Conservation (phyloP, 2,797 vertebrate genomes). For the Catostomus latipinnis region DNA sequence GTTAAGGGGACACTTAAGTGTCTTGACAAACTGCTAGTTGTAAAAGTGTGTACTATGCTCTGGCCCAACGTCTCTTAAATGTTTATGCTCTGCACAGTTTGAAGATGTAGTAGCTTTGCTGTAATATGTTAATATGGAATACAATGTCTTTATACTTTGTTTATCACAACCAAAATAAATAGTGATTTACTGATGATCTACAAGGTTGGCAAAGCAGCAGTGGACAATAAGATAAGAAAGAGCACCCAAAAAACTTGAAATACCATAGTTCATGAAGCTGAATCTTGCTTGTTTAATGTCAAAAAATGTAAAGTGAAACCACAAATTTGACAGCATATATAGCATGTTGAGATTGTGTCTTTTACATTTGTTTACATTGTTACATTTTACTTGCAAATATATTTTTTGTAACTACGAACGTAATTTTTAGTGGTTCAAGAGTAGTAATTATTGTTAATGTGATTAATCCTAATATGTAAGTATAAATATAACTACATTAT, state of each 20-base stretch:
- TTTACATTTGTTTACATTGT: not conserved
- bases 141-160: slow-evolving; percentile 41
- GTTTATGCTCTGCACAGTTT: slow-evolving; percentile 68
- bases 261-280: not conserved
- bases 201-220: not conserved
- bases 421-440: not conserved
- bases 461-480: too few species aligned
- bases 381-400: not conserved
- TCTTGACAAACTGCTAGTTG: slow-evolving; percentile 79
- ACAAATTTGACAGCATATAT: not conserved
- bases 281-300: not conserved
- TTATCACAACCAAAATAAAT: slow-evolving; percentile 35
- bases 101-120: slow-evolving; percentile 47
- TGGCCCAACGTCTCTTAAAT: slow-evolving; percentile 64
- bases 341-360: not conserved
- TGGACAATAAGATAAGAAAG: not conserved
- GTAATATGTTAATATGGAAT: slow-evolving; percentile 59
- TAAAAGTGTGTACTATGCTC: slow-evolving; percentile 82
- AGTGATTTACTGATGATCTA: slow-evolving; percentile 30
- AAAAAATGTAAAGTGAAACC: not conserved
- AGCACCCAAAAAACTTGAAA: not conserved
- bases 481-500: too few species aligned
- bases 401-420: not conserved
- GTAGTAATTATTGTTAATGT: too few species aligned
- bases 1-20: slow-evolving; percentile 88